Base-by-base conservation (phyloP, 2,797 vertebrate genomes). In the Lepus oiostolus region DNA sequence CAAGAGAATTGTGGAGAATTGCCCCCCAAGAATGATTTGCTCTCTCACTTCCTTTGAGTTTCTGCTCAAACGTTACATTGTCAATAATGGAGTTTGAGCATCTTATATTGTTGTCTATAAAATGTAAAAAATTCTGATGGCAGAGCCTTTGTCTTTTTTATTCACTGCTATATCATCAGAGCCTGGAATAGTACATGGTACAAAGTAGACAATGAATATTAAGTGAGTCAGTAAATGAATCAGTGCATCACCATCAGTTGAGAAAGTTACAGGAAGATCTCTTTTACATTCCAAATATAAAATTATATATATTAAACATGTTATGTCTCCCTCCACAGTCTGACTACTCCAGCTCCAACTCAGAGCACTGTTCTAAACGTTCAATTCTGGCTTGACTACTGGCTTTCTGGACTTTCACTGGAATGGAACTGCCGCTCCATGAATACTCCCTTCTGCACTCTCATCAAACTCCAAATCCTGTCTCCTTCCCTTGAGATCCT, bases 51-150 rank as follows among this genome's bases (percentile, higher is more conserved):
- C 24, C 62, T 90, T 90, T 82, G 70, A 42, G 42, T 90, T 24
- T 95, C 63, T 92, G n/a, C 60, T 96, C 52, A 91, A 88, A 94
- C 85, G 79, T 76, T 82, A 92, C 35, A n/a, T 94, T 77, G 60
- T 88, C 70, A 90, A 11, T 72, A 74, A 80, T 84, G 82, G 10
- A 71, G 63, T 17, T 30, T 60, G 60, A 86, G 16, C 70, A 94
- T 74, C 79, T 88, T 91, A 24, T 80, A 80, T 84, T 92, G 35
- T 74, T 88, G 68, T 62, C 17, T 85, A 13, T 75, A 70, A 87
- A 72, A 63, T 89, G 62, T 24, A 95, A 85, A 5, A 95, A 85
- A 5, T 21, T 95, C 47, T 94, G 28, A 63, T 91, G 65, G 42
- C n/a, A 93, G 79, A 88, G 72, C 65, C 58, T 85, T 90, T 84